phyloP scores from a whole-genome alignment of 2,797 vertebrate genomes.

The Calcarius lapponicus region DNA sequence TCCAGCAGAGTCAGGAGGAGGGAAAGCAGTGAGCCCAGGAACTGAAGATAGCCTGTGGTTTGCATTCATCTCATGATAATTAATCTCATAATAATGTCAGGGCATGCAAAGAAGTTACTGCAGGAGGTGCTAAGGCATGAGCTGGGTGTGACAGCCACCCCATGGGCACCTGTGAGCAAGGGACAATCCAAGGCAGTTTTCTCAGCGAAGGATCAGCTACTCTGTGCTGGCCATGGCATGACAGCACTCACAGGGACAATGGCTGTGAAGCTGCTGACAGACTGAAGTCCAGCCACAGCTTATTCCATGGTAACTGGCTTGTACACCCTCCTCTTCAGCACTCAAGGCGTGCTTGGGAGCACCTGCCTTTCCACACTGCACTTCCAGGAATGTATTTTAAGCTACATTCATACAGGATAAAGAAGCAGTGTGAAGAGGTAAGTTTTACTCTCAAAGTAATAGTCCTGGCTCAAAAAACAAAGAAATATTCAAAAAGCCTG shows the following conservation, averaged over 20 bases:
- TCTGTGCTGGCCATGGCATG: neutral
- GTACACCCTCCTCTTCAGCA: neutral
- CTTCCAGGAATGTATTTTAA: slow-evolving; percentile 23
- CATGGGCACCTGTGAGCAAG: neutral
- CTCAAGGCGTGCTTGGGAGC: neutral
- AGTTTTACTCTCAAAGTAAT: neutral
- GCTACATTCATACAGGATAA: neutral
- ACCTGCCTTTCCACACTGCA: slow-evolving; percentile 22
- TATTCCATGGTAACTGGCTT: slow-evolving; percentile 1
- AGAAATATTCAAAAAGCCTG: neutral
- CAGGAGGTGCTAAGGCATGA: neutral
- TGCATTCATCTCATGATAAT: neutral
- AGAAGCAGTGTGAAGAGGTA: neutral
- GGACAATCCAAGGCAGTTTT: neutral
- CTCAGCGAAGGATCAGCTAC: neutral
- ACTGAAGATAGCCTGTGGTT: neutral
- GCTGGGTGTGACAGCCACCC: neutral
- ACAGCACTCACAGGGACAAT: neutral
- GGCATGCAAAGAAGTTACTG: slow-evolving; percentile 2
- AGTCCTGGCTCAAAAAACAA: slow-evolving; percentile 24
- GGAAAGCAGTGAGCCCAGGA: neutral
- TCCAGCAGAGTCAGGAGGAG: neutral
- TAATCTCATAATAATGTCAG: neutral
- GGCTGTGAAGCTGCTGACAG: neutral
- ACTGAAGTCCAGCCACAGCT: neutral